phyloP scores from a whole-genome alignment of 2,888 invertebrate species.

The Phanerotoma sp. region DNA sequence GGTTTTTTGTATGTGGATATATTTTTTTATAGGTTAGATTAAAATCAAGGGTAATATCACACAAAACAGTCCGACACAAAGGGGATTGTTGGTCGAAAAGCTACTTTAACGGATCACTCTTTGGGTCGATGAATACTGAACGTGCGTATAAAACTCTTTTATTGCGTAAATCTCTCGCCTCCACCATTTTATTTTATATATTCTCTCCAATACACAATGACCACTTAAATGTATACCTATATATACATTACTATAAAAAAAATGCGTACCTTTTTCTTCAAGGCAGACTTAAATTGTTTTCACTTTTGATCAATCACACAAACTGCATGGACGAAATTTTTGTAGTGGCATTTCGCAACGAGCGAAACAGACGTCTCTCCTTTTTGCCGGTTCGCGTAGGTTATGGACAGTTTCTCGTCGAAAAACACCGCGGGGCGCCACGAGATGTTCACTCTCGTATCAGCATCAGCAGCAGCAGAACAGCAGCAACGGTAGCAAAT shows the following conservation, averaged over 20 bases:
- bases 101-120: background rate
- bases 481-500: constrained; percentile 9
- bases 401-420: constrained; percentile 46
- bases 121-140: constrained; percentile 1
- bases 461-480: constrained; percentile 4
- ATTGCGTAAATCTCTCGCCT: background rate
- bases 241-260: too few relatives aligned
- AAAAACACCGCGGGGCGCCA: constrained; percentile 53
- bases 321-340: background rate
- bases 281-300: too few relatives aligned
- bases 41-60: background rate
- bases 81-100: background rate
- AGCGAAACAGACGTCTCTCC: constrained; percentile 26
- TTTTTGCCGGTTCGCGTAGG: constrained; percentile 41
- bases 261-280: background rate
- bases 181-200: background rate
- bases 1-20: too few relatives aligned
- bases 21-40: background rate
- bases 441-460: constrained; percentile 35
- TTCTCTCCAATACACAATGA: background rate
- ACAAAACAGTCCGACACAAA: background rate
- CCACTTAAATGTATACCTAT: too few relatives aligned
- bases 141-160: constrained; percentile 5
- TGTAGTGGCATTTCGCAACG: constrained; percentile 6
- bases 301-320: too few relatives aligned